These are phyloP conservation scores for Idaea biselata DNA, from an alignment of 2,888 invertebrate genomes.

Conservation along the genomic window DNA sequence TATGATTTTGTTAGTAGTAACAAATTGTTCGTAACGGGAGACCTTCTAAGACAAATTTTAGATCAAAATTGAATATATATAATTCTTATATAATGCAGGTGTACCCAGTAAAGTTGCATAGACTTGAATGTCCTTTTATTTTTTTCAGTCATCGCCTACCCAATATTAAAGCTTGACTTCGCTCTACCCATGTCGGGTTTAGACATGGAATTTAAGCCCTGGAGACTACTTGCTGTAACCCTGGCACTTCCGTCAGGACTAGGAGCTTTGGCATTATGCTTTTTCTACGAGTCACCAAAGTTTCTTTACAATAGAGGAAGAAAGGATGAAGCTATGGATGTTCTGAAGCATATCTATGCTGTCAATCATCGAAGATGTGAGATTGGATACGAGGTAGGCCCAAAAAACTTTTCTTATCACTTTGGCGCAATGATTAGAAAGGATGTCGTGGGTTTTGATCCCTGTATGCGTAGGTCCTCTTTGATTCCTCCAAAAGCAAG, in stretches of 20 bases:
- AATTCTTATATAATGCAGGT: no score
- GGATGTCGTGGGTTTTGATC: no score
- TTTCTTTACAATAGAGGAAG: constrained; percentile 84
- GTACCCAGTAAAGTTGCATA: no score
- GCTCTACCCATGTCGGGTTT: constrained; percentile 60
- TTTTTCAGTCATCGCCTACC: constrained; percentile 83
- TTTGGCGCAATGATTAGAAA: no score
- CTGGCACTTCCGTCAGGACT: constrained; percentile 65
- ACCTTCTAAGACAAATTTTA: no score
- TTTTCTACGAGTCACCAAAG: constrained; percentile 89
- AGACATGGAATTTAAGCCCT: constrained; percentile 83
- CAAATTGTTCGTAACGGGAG: not conserved
- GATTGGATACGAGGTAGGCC: constrained; percentile 53
- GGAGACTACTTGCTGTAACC: constrained; percentile 85
- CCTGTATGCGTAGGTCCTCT: no score
- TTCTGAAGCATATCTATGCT: constrained; percentile 28
- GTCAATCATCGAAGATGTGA: constrained; percentile 49
- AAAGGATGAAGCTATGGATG: constrained; percentile 80
- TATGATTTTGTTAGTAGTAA: not conserved
- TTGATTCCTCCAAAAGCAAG: no score
- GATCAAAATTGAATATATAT: no score
- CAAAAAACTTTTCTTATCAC: not conserved
- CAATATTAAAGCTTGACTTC: constrained; percentile 80
- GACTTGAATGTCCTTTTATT: constrained; percentile 2
- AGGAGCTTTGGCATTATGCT: constrained; percentile 80